Conservation (phyloP, 2,113 vertebrate species). For the Anhinga anhinga region DNA sequence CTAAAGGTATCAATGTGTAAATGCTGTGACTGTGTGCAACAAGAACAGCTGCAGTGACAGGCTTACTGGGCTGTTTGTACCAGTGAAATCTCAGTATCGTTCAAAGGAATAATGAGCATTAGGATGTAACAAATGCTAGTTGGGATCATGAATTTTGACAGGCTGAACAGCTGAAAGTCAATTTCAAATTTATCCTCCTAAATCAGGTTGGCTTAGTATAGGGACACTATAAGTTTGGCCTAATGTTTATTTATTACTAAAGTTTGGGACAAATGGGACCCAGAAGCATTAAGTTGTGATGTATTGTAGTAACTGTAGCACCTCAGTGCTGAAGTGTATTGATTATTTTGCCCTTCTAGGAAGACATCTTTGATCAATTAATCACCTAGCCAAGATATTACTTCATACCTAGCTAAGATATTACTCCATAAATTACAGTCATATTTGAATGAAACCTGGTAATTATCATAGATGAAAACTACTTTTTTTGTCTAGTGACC, state of each 20-base stretch:
- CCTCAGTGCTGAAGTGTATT: not conserved
- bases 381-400: not conserved
- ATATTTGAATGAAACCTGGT: not conserved
- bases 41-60: not conserved
- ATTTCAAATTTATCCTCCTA: not conserved
- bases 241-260: not conserved
- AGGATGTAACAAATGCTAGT: not conserved
- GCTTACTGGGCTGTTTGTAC: not conserved
- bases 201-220: not conserved
- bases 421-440: not conserved
- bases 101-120: not conserved
- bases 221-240: not conserved
- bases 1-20: not conserved
- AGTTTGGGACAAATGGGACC: not conserved
- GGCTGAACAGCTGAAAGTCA: not conserved
- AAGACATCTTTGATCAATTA: slow-evolving; percentile 17
- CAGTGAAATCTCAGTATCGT: not conserved
- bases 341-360: slow-evolving; percentile 9
- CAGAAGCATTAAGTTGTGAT: not conserved
- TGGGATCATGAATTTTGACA: not conserved
- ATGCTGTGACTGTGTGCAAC: not conserved
- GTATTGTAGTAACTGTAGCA: not conserved
- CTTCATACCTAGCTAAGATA: not conserved
- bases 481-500: not conserved
- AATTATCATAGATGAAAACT: not conserved